A percentile compares a stretch with the other conserved stretches of the same genome.
Evolutionary conservation across 2,888 invertebrate genomes (phyloP).

Genomic region (Drosophila cognata): DNA sequence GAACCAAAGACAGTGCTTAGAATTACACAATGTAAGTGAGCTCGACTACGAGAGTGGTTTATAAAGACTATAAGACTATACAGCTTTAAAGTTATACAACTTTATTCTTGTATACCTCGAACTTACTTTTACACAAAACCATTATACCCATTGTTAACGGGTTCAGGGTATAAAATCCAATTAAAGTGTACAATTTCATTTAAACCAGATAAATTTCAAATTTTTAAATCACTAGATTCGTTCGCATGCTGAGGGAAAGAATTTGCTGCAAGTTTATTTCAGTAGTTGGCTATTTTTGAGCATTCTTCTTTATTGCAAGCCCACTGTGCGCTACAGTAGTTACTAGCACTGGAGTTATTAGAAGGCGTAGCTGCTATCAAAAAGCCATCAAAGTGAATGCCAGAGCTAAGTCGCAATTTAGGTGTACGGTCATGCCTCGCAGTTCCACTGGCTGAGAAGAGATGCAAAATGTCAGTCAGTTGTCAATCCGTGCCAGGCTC

Average conservation of each 20-base stretch:
- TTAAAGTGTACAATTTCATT: neutral
- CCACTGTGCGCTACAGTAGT: constrained; percentile 27
- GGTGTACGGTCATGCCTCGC: constrained; percentile 51
- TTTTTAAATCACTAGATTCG: neutral
- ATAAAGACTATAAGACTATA: neutral
- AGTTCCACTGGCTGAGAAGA: constrained; percentile 10
- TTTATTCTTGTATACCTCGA: neutral
- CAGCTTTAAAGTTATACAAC: neutral
- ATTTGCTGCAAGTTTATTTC: neutral
- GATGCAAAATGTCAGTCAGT: constrained; percentile 59
- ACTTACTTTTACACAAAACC: neutral
- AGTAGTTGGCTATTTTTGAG: neutral
- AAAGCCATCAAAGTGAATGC: constrained; percentile 68
- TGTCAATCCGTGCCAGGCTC: constrained; percentile 53
- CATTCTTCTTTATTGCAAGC: neutral
- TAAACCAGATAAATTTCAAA: neutral
- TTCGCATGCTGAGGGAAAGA: too few relatives aligned
- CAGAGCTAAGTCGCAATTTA: constrained; percentile 60
- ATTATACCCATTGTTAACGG: neutral
- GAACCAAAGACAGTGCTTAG: neutral
- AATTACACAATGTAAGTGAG: neutral
- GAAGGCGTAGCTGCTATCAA: constrained; percentile 65
- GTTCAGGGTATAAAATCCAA: neutral
- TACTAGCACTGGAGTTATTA: constrained; percentile 52
- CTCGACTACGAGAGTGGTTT: neutral